Conservation (phyloP, 2,113 vertebrate species). For the Cephalopholis sonnerati region DNA sequence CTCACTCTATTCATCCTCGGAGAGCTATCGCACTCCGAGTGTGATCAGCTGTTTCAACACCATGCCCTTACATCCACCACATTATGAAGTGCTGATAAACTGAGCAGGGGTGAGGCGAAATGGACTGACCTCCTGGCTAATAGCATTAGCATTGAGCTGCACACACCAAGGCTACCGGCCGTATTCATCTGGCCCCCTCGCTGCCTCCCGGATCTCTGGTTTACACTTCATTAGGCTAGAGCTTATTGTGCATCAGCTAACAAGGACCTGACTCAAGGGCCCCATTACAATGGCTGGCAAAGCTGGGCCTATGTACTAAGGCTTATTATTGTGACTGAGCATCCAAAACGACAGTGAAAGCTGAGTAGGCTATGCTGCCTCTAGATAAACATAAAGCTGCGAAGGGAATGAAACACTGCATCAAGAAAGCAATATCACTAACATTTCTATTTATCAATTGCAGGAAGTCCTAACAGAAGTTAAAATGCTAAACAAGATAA, state of each 20-base stretch:
- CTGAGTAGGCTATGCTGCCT: conserved; percentile 30
- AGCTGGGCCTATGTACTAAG: conserved; percentile 37
- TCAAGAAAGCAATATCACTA: not conserved
- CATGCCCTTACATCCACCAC: conserved; percentile 42
- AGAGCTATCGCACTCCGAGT: conserved; percentile 28
- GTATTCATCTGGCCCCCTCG: conserved; percentile 45
- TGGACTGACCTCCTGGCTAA: conserved; percentile 80
- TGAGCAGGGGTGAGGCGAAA: conserved; percentile 52
- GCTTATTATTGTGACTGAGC: conserved; percentile 65
- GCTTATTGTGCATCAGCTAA: conserved; percentile 74
- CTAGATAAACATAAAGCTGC: conserved; percentile 11
- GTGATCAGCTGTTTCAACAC: conserved; percentile 62
- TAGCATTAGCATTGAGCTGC: conserved; percentile 79
- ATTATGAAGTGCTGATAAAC: conserved; percentile 77
- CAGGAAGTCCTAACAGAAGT: conserved; percentile 7
- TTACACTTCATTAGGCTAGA: conserved; percentile 80
- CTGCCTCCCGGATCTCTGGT: conserved; percentile 67
- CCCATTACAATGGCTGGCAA: conserved; percentile 65
- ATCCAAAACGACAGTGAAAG: conserved; percentile 37
- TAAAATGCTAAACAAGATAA: conserved; percentile 13
- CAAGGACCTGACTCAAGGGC: conserved; percentile 76
- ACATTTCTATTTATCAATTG: not conserved
- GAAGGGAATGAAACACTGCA: conserved; percentile 11
- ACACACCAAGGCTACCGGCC: conserved; percentile 33
- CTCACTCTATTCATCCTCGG: conserved; percentile 6